Evolutionary conservation across 2,113 vertebrate genomes (phyloP).

Genomic region (Erythrocercus mccallii): DNA sequence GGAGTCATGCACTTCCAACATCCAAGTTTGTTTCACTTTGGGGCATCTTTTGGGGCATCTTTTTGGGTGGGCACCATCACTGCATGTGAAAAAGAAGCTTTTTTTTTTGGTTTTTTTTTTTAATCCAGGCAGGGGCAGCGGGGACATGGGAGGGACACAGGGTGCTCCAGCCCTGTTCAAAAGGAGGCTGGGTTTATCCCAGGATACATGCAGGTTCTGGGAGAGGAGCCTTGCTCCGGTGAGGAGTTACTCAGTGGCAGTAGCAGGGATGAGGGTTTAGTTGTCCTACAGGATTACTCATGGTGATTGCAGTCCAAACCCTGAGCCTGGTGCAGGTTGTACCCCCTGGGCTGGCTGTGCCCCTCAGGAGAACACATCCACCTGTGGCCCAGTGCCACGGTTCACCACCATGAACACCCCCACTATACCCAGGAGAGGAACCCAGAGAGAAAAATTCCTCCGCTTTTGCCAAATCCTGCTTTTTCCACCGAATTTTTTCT

Average conservation of each 20-base stretch:
- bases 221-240: conserved; percentile 50
- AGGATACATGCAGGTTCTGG: neutral
- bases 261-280: conserved; percentile 57
- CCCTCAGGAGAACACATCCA: neutral
- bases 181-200: neutral
- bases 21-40: neutral
- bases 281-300: neutral
- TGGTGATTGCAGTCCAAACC: neutral
- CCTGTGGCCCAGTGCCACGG: rapidly evolving
- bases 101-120: too few relatives aligned
- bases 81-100: rapidly evolving
- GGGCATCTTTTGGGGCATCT: neutral
- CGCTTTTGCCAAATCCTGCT: neutral
- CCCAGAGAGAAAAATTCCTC: neutral
- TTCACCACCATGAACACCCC: neutral
- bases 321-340: conserved; percentile 52
- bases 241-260: conserved; percentile 38
- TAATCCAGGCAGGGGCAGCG: rapidly evolving
- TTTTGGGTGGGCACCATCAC: neutral
- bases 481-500: neutral
- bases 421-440: rapidly evolving
- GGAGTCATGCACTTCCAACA: neutral
- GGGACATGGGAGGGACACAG: rapidly evolving
- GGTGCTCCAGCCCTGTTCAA: neutral
- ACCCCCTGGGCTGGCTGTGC: neutral